Conservation (phyloP, 2,113 vertebrate species). For the Erythrolamprus reginae region DNA sequence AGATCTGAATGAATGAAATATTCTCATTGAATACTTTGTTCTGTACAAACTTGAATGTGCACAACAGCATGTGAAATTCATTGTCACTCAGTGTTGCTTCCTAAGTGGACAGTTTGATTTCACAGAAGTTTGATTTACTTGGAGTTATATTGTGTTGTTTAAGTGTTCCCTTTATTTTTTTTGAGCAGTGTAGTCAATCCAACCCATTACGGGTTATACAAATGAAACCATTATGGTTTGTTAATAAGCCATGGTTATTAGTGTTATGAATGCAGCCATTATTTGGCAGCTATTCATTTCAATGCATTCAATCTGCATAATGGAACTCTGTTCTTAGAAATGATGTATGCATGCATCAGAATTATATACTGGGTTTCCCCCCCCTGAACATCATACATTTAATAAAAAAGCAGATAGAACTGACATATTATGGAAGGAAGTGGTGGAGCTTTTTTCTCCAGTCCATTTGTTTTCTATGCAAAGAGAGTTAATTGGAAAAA, state of each 20-base stretch:
- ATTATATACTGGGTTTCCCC: not conserved
- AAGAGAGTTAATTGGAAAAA: not conserved
- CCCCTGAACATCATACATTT: not conserved
- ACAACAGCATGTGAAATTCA: too few species aligned
- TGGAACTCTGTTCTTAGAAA: not conserved
- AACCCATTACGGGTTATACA: not conserved
- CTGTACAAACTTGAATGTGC: too few species aligned
- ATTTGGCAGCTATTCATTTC: not conserved
- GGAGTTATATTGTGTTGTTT: too few species aligned
- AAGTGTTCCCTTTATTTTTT: too few species aligned
- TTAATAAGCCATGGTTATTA: not conserved
- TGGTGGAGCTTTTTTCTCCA: not conserved
- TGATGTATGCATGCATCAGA: not conserved
- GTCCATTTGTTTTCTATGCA: not conserved
- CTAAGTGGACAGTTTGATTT: too few species aligned
- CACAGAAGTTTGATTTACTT: too few species aligned
- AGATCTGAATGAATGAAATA: too few species aligned
- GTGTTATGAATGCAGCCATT: not conserved
- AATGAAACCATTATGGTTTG: not conserved
- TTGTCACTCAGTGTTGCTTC: too few species aligned
- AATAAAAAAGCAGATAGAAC: not conserved
- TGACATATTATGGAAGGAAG: not conserved
- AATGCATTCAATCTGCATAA: constrained; percentile 7
- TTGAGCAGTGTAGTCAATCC: too few species aligned
- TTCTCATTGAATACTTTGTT: too few species aligned